Base-by-base conservation (phyloP, 2,888 invertebrate species). In the Apeira syringaria region DNA sequence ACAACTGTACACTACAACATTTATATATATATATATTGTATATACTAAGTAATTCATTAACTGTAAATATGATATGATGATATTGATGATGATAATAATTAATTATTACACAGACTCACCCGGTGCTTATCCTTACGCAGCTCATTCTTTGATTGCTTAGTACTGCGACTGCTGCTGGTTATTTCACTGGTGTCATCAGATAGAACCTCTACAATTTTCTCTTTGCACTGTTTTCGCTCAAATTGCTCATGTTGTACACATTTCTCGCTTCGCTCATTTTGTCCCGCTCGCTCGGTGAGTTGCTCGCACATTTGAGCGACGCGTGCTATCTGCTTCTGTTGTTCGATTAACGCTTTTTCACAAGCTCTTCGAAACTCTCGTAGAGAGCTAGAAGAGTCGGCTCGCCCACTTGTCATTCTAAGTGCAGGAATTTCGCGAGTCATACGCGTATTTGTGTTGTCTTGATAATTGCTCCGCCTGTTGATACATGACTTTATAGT, bases 301-400 rank as follows among this genome's bases (percentile, higher is more conserved):
- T 65, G 66, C 62, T 80, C 79, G 61, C 85, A 86, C 15, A 86
- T 61, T 50, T 70, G 65, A 1, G 82, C 70, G 2, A 86, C 80
- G 27, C 75, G 76, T 1, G 79, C 67, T 22, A 84, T 75, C 52
- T 76, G 76, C 15, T 56, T 57, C 56, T 84, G 82, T 47, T 85
- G 86, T 33, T 80, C 79, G 2, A 67, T 66, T 12, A 86, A 55
- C 11, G 82, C 72, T 5, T 72, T 69, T 59, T 78, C 75, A 61
- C 81, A 82, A 1, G 66, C 63, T 1, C 61, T 56, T 12, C 75
- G 70, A 62, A 82, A 82, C 1, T 74, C 74, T 3, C 71, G 72
- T 47, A 76, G 61, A 2, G 84, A 80, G 18, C 61, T 53, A 0
- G 64, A 51, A 1, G 78, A 71, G 2, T 49, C 49, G 3, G 38